Conservation (phyloP, 2,797 vertebrate species). For the Ctenosaura bakeri region DNA sequence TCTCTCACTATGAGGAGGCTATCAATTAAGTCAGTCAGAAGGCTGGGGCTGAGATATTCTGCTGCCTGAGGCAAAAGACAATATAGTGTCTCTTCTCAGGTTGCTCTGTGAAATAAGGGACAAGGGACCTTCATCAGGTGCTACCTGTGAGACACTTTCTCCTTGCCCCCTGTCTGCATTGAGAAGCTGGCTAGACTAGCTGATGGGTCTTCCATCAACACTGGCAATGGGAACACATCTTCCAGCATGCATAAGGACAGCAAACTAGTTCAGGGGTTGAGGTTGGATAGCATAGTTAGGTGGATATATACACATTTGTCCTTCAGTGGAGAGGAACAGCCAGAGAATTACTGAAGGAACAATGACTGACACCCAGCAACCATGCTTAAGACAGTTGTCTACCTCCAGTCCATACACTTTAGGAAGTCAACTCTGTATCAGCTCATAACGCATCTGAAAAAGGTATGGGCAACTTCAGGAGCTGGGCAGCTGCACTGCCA, state of each 20-base stretch:
- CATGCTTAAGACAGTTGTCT: too few relatives aligned
- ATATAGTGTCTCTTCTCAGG: background rate
- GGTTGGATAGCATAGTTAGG: background rate
- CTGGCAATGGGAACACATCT: background rate
- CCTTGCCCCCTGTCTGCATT: too few relatives aligned
- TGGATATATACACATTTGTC: background rate
- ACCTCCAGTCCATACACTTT: too few relatives aligned
- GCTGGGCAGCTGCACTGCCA: too few relatives aligned
- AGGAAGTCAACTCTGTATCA: too few relatives aligned
- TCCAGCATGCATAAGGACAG: background rate
- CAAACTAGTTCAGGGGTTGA: background rate
- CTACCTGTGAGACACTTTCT: background rate
- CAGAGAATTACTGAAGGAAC: too few relatives aligned
- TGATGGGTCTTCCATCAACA: background rate
- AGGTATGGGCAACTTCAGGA: too few relatives aligned
- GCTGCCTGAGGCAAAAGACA: background rate
- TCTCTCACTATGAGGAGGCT: conserved; percentile 47
- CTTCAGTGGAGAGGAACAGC: background rate
- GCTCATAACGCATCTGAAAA: too few relatives aligned
- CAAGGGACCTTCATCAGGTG: background rate
- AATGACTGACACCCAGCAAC: too few relatives aligned
- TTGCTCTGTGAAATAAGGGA: too few relatives aligned
- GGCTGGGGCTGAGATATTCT: background rate
- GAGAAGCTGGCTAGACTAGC: background rate
- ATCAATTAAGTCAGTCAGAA: conserved; percentile 59